These are phyloP conservation scores for Cynaeus angustus DNA, from an alignment of 2,888 invertebrate genomes.

Conservation along the genomic window DNA sequence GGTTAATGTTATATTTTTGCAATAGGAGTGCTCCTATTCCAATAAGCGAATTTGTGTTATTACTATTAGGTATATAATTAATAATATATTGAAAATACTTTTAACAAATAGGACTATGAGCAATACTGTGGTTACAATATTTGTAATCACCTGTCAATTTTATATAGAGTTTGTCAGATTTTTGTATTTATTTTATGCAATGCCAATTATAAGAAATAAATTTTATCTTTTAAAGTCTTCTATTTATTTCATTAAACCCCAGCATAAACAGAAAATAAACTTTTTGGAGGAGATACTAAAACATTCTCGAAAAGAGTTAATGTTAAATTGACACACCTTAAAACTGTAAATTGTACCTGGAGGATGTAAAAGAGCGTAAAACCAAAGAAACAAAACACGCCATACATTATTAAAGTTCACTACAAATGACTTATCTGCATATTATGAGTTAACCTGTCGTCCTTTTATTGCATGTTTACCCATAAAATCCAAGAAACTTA, in stretches of 20 bases:
- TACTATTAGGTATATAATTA: constrained; percentile 67
- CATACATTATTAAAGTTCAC: no score
- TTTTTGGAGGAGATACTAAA: no score
- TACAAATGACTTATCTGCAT: no score
- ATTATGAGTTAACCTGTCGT: no score
- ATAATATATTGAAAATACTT: constrained; percentile 65
- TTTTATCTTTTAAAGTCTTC: constrained; percentile 53
- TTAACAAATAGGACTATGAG: constrained; percentile 54
- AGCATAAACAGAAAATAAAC: no score
- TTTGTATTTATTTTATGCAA: constrained; percentile 72
- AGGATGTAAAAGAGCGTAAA: no score
- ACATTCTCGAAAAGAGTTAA: no score
- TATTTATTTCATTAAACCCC: constrained; percentile 1
- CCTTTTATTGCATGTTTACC: no score
- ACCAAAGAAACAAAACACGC: no score
- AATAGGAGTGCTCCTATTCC: constrained; percentile 67
- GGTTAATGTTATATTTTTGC: constrained; percentile 65
- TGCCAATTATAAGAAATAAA: constrained; percentile 67
- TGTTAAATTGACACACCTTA: no score
- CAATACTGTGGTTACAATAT: constrained; percentile 69
- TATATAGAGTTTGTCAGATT: constrained; percentile 69
- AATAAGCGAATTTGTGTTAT: constrained; percentile 72
- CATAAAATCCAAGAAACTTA: no score
- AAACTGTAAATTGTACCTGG: no score
- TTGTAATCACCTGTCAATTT: constrained; percentile 69